Evolutionary conservation across 2,113 vertebrate species (phyloP).

Genomic region (Notarius quadriscutis): DNA sequence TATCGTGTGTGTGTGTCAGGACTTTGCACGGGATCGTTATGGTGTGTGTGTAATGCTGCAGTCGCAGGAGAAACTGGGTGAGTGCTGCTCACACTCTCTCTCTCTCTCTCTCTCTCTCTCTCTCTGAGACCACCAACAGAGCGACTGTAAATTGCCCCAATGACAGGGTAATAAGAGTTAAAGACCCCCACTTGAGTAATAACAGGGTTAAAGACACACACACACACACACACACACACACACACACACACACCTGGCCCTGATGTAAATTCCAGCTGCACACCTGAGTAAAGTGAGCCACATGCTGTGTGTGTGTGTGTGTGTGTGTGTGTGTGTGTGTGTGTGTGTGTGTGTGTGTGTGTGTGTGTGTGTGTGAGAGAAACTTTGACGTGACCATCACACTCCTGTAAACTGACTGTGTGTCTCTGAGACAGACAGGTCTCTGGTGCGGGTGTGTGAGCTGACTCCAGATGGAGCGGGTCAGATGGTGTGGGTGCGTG

Average conservation of each 20-base stretch:
- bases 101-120: neutral
- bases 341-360: conserved; percentile 38
- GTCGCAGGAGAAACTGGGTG: conserved; percentile 94
- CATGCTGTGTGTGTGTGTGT: neutral
- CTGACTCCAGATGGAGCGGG: conserved; percentile 84
- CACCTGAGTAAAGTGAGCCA: neutral
- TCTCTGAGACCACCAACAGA: neutral
- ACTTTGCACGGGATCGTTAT: conserved; percentile 95
- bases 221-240: neutral
- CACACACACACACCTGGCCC: too few relatives aligned
- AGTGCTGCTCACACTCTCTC: conserved; percentile 60
- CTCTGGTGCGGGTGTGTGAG: conserved; percentile 83
- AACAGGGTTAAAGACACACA: neutral
- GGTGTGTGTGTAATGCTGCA: conserved; percentile 87
- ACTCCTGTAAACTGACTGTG: neutral
- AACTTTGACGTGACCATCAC: conserved; percentile 41
- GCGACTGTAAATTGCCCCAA: conserved; percentile 17
- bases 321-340: conserved; percentile 53
- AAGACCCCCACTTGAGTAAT: conserved; percentile 34
- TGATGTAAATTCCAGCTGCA: neutral
- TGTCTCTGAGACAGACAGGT: conserved; percentile 76
- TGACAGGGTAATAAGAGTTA: conserved; percentile 17
- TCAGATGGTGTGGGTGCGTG: conserved; percentile 91
- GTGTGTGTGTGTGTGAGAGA: conserved; percentile 53
- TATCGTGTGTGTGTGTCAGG: conserved; percentile 68